Percentiles rank a stretch among this genome's conserved stretches.
phyloP scores from a whole-genome alignment of 2,113 vertebrate species.

The Anoplopoma fimbria region DNA sequence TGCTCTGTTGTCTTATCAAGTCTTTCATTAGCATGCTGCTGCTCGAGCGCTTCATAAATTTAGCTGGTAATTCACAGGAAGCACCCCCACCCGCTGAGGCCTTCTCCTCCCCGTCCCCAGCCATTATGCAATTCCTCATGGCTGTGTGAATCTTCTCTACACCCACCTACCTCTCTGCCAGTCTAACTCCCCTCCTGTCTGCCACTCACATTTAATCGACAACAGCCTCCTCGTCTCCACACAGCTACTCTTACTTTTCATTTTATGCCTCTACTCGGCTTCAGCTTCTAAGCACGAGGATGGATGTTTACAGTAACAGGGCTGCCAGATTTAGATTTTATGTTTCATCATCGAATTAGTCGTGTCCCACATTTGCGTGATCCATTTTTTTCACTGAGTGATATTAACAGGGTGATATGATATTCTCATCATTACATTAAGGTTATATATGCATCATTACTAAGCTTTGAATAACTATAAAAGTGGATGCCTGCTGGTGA shows the following conservation, averaged over 20 bases:
- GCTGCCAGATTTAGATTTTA: slow-evolving; percentile 46
- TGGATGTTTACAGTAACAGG: slow-evolving; percentile 51
- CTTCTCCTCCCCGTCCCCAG: slow-evolving; percentile 66
- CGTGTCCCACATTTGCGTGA: slow-evolving; percentile 41
- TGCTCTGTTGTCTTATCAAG: slow-evolving; percentile 68
- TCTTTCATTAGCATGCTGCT: slow-evolving; percentile 76
- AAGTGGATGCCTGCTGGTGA: slow-evolving; percentile 40
- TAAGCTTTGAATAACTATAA: slow-evolving; percentile 55
- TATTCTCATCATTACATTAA: slow-evolving; percentile 53
- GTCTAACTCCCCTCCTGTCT: slow-evolving; percentile 55
- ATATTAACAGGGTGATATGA: slow-evolving; percentile 47
- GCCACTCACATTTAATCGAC: slow-evolving; percentile 54
- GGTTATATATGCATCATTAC: slow-evolving; percentile 63
- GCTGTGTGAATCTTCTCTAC: slow-evolving; percentile 65
- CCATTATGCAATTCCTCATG: slow-evolving; percentile 76
- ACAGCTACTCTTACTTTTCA: slow-evolving; percentile 43
- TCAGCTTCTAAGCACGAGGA: slow-evolving; percentile 28
- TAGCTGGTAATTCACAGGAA: slow-evolving; percentile 72
- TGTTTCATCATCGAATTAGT: slow-evolving; percentile 63
- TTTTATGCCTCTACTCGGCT: slow-evolving; percentile 40
- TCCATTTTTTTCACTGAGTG: slow-evolving; percentile 40
- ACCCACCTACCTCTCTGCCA: slow-evolving; percentile 64
- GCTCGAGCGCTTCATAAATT: slow-evolving; percentile 65
- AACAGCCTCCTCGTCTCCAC: slow-evolving; percentile 38
- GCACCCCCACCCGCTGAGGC: slow-evolving; percentile 70